Evolutionary conservation across 2,113 vertebrate species (phyloP), one percentile per base, ranked within the genome.

Genomic region (Leucoraja erinaceus): DNA sequence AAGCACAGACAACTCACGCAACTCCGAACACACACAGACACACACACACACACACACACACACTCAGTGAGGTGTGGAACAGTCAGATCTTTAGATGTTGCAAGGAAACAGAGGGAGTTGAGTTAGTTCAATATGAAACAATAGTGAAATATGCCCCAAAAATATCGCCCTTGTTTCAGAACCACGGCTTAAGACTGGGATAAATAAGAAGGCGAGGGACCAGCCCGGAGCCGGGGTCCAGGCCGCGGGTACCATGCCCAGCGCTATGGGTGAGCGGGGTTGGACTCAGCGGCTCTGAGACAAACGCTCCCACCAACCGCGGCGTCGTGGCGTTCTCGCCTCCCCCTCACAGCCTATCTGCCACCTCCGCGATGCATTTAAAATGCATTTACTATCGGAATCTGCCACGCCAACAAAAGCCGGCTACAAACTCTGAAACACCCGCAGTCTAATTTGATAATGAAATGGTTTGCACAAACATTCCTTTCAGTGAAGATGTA

Each of bases 21-120:
- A 47, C 38, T n/a, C 5, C 38, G 38, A 47, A n/a, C 94, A 94
- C 94, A 94, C 94, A 93, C 94, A 93, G 94, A 94, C 81, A 90
- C 93, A 74, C 93, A 47, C 38, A 47, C 38, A 47, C 38, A 47
- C n/a, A n/a, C 94, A 94, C 94, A 94, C 94, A 94, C 81, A 90
- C 38, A 47, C 38, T 47, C 22, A 91, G 33, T 91, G 66, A 20
- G n/a, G 16, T 74, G 38, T 28, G 31, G 25, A 18, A 54, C 33
- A 47, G 56, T 83, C 56, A n/a, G 79, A 83, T 18, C 28, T 86
- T 5, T 56, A 61, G 59, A 59, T 86, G 59, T 59, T 25, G 59
- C 54, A n/a, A 61, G 25, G 10, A 28, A 3, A 84, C 20, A 59
- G 54, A 59, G 18, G 38, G 56, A n/a, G 56, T 8, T 86, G 81